A percentile compares a stretch with the other conserved stretches of the same genome.
Evolutionary conservation across 2,797 vertebrate species (phyloP).

Genomic region (Spondyliosoma cantharus): DNA sequence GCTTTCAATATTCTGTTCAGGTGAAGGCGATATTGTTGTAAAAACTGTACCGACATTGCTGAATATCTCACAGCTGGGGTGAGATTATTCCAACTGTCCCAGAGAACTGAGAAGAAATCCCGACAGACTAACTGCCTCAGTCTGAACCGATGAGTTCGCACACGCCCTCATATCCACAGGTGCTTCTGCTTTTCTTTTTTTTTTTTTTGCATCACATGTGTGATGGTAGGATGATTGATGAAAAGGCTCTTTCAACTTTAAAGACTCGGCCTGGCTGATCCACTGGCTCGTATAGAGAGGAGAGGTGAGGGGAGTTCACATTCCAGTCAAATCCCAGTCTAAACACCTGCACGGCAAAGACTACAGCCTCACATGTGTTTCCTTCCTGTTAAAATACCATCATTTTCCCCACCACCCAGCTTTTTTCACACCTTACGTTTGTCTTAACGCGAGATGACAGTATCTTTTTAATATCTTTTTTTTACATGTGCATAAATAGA

Average conservation of each 20-base stretch:
- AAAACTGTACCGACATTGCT: background rate
- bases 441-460: background rate
- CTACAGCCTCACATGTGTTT: constrained; percentile 46
- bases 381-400: constrained; percentile 64
- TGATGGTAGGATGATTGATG: constrained; percentile 57
- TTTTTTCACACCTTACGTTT: background rate
- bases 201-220: constrained; percentile 4
- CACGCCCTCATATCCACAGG: constrained; percentile 58
- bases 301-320: constrained; percentile 67
- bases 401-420: constrained; percentile 2
- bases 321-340: constrained; percentile 78
- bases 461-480: background rate
- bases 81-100: background rate
- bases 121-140: background rate
- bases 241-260: constrained; percentile 63
- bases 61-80: background rate
- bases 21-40: background rate
- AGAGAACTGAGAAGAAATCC: background rate
- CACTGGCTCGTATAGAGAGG: constrained; percentile 11
- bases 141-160: background rate
- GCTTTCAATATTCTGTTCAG: background rate
- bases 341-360: constrained; percentile 78
- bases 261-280: constrained; percentile 54
- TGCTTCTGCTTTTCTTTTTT: constrained; percentile 40
- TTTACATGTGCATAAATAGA: background rate